Percentiles rank a stretch among this genome's conserved stretches.
phyloP scores from a whole-genome alignment of 2,888 invertebrate genomes.

The Drosophila eohydei region DNA sequence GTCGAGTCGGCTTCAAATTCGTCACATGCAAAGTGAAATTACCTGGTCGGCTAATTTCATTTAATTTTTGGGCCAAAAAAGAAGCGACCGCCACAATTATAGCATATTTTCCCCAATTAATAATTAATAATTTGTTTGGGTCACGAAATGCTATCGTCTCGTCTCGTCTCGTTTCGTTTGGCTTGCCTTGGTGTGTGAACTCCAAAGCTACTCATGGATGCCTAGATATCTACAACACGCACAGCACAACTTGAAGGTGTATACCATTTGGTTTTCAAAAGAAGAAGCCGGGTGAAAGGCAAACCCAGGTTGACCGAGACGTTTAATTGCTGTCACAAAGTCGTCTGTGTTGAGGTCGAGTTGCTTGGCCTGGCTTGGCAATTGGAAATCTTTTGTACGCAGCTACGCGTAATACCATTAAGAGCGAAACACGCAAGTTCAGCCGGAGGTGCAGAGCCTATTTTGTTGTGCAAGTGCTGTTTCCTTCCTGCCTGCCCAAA shows the following conservation, averaged over 20 bases:
- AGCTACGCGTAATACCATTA: slow-evolving; percentile 49
- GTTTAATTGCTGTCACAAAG: slow-evolving; percentile 82
- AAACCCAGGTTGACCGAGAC: slow-evolving; percentile 71
- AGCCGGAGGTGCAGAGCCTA: slow-evolving; percentile 71
- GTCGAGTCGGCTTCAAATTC: slow-evolving; percentile 40
- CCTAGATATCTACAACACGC: slow-evolving; percentile 39
- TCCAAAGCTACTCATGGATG: slow-evolving; percentile 64
- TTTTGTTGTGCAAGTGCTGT: slow-evolving; percentile 63
- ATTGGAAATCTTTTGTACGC: slow-evolving; percentile 64
- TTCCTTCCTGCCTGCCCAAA: slow-evolving; percentile 54
- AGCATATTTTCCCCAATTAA: slow-evolving; percentile 81
- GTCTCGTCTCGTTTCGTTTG: slow-evolving; percentile 30
- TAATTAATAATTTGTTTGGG: slow-evolving; percentile 83
- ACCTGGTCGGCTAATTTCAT: slow-evolving; percentile 79
- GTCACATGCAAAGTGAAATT: slow-evolving; percentile 79
- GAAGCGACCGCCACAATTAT: slow-evolving; percentile 81
- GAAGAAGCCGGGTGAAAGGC: slow-evolving; percentile 53
- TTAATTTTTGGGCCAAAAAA: slow-evolving; percentile 77
- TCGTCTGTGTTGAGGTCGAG: slow-evolving; percentile 34
- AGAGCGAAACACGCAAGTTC: slow-evolving; percentile 61
- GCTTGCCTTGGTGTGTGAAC: slow-evolving; percentile 46
- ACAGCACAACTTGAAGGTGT: slow-evolving; percentile 35
- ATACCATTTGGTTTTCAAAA: slow-evolving; percentile 27
- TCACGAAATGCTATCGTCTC: slow-evolving; percentile 73
- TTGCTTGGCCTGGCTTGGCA: slow-evolving; percentile 37